These are phyloP conservation scores for Empidonax traillii DNA, from an alignment of 2,113 vertebrate genomes.

Conservation along the genomic window DNA sequence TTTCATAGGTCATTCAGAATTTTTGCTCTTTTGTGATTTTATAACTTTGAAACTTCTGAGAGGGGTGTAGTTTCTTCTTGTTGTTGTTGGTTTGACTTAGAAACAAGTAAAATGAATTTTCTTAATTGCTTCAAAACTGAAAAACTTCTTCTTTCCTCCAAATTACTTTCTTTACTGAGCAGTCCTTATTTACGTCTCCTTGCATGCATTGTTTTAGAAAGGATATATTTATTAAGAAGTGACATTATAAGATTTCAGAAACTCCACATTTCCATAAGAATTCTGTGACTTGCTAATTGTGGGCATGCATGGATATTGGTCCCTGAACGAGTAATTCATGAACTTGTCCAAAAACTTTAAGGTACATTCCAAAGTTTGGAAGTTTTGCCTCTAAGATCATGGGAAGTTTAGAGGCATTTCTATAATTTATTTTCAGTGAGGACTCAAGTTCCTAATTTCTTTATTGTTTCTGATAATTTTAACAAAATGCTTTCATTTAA, in stretches of 20 bases:
- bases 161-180: not conserved
- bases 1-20: not conserved
- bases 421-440: not conserved
- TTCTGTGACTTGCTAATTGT: not conserved
- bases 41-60: not conserved
- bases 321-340: not conserved
- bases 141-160: not conserved
- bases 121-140: not conserved
- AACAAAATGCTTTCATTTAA: not conserved
- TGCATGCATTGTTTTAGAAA: not conserved
- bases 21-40: not conserved
- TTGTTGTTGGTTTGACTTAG: not conserved
- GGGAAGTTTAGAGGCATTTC: not conserved
- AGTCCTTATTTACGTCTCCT: not conserved
- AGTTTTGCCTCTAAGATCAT: not conserved
- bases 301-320: not conserved
- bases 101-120: not conserved
- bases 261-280: not conserved
- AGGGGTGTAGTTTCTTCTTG: rapidly evolving
- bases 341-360: not conserved
- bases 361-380: not conserved
- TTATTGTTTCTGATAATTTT: not conserved
- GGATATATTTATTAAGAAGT: not conserved
- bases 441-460: not conserved
- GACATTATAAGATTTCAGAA: not conserved